These are phyloP conservation scores for Epinephelus lanceolatus DNA, from an alignment of 2,113 vertebrate species.

Conservation along the genomic window DNA sequence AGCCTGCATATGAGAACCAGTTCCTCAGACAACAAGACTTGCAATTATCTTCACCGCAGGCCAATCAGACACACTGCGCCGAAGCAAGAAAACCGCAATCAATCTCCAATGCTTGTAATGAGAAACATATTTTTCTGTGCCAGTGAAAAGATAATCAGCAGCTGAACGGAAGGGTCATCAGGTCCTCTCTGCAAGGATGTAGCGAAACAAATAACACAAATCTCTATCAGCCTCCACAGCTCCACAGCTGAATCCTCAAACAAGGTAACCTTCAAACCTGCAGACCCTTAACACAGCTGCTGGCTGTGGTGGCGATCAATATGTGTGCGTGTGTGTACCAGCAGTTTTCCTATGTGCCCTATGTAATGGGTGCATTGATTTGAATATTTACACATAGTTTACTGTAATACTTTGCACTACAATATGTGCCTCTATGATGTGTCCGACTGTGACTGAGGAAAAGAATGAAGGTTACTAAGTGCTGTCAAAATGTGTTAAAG, in stretches of 20 bases:
- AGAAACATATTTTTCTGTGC: constrained; percentile 78
- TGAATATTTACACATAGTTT: constrained; percentile 3
- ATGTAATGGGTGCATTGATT: constrained; percentile 17
- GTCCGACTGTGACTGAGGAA: neutral
- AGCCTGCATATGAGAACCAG: constrained; percentile 36
- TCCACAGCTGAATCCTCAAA: constrained; percentile 38
- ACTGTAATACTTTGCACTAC: neutral
- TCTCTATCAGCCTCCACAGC: constrained; percentile 51
- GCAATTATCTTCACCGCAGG: constrained; percentile 74
- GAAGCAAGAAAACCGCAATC: constrained; percentile 66
- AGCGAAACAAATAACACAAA: constrained; percentile 63
- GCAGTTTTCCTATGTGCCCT: neutral
- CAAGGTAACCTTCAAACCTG: constrained; percentile 64
- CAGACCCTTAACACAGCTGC: constrained; percentile 19
- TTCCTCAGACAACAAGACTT: constrained; percentile 62
- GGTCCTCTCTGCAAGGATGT: constrained; percentile 57
- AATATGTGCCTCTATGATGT: neutral
- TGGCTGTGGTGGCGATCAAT: constrained; percentile 43
- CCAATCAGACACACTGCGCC: constrained; percentile 71
- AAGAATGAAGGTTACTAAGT: constrained; percentile 40
- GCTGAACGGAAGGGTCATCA: constrained; percentile 71
- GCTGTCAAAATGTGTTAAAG: constrained; percentile 41
- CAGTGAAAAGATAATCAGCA: constrained; percentile 77
- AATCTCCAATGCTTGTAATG: constrained; percentile 76
- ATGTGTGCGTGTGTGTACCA: constrained; percentile 5